These are phyloP conservation scores for Prosopocoilus inquinatus DNA, from an alignment of 2,888 invertebrate species.

Conservation along the genomic window DNA sequence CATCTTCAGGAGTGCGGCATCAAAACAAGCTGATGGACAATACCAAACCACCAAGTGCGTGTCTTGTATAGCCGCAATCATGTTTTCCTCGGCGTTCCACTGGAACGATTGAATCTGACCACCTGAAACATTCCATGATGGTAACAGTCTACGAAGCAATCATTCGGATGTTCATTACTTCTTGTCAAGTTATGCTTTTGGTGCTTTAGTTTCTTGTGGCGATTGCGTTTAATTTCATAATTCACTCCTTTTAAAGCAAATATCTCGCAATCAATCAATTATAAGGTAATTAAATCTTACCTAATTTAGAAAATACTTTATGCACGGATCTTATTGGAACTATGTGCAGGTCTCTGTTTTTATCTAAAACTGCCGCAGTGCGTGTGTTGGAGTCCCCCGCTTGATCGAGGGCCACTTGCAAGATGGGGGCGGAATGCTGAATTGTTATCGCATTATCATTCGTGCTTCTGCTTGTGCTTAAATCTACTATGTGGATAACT, in stretches of 20 bases:
- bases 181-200: background rate
- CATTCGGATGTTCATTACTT: background rate
- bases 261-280: background rate
- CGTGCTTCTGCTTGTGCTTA: constrained; percentile 72
- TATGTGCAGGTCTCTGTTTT: constrained; percentile 83
- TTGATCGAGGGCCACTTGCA: constrained; percentile 81
- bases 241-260: constrained; percentile 10
- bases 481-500: constrained; percentile 85
- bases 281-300: constrained; percentile 48
- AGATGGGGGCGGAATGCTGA: constrained; percentile 74
- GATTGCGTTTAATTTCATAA: constrained; percentile 34
- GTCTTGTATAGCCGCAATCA: constrained; percentile 77
- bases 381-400: constrained; percentile 77
- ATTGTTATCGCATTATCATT: constrained; percentile 73
- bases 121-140: constrained; percentile 46
- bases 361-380: constrained; percentile 84
- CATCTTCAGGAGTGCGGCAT: constrained; percentile 65
- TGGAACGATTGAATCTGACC: constrained; percentile 56
- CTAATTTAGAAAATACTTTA: constrained; percentile 70
- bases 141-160: too few relatives aligned
- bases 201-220: constrained; percentile 8
- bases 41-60: constrained; percentile 79
- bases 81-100: constrained; percentile 77
- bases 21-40: constrained; percentile 73
- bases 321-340: constrained; percentile 67